These are phyloP conservation scores for Lagocephalus sceleratus DNA, from an alignment of 2,797 vertebrate genomes.

Conservation along the genomic window DNA sequence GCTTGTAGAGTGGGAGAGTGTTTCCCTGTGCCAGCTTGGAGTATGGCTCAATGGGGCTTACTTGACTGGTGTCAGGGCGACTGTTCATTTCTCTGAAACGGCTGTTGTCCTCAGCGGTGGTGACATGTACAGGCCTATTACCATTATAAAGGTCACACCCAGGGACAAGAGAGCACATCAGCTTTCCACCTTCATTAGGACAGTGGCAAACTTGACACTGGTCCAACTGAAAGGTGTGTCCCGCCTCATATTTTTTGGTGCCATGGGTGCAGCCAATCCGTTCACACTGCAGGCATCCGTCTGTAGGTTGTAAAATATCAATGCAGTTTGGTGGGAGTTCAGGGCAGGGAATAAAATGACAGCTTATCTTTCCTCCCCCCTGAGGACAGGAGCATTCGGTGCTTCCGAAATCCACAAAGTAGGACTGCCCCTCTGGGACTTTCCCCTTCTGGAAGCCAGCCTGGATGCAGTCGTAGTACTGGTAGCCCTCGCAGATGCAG, in stretches of 20 bases:
- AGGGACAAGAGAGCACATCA: constrained; percentile 88
- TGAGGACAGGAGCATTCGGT: constrained; percentile 90
- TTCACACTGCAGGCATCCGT: constrained; percentile 84
- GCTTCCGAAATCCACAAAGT: constrained; percentile 95
- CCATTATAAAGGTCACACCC: constrained; percentile 63
- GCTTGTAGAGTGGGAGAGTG: constrained; percentile 66
- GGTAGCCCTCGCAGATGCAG: constrained; percentile 92
- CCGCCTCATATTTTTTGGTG: constrained; percentile 85
- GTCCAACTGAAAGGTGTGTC: constrained; percentile 86
- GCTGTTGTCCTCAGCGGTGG: constrained; percentile 68
- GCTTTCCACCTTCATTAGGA: constrained; percentile 82
- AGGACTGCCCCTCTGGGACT: constrained; percentile 88
- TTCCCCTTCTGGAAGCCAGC: constrained; percentile 86
- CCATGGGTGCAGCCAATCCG: constrained; percentile 83
- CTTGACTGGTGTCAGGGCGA: constrained; percentile 75
- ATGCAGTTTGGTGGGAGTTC: constrained; percentile 91
- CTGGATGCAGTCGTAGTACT: constrained; percentile 91
- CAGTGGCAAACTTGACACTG: constrained; percentile 91
- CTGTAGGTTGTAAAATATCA: constrained; percentile 76
- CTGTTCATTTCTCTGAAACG: constrained; percentile 72
- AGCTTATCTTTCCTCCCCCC: constrained; percentile 90
- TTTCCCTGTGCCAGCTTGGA: constrained; percentile 45
- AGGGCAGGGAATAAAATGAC: constrained; percentile 89
- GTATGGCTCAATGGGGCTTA: constrained; percentile 57
- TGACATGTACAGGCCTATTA: constrained; percentile 48